A percentile compares a stretch with the other conserved stretches of the same genome.
Conservation (phyloP, 2,888 invertebrate genomes). For the Monochamus alternatus region DNA sequence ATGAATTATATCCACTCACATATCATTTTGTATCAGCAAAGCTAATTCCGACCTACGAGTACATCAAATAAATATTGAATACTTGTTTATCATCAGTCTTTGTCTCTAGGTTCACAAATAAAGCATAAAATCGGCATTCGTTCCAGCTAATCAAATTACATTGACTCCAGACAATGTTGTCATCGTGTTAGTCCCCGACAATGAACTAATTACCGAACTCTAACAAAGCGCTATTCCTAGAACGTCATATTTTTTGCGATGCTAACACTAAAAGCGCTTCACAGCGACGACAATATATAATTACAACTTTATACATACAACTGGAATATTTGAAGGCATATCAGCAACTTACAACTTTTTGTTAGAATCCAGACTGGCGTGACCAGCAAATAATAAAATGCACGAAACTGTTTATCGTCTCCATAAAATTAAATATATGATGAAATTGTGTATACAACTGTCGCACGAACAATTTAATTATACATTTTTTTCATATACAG, state of each 20-base stretch:
- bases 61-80: not conserved
- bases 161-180: not conserved
- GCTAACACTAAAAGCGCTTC: not conserved
- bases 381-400: not conserved
- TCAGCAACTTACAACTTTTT: not conserved
- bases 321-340: not conserved
- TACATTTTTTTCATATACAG: too few species aligned
- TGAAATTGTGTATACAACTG: too few species aligned
- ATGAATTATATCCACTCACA: too few species aligned
- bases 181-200: not conserved
- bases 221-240: not conserved
- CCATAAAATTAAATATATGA: not conserved
- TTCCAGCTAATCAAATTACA: not conserved
- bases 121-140: not conserved
- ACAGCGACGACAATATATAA: slow-evolving; percentile 2
- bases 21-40: too few species aligned
- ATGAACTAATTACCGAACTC: slow-evolving; percentile 1
- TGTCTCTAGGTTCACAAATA: not conserved
- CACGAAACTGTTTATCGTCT: not conserved
- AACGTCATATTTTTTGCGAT: not conserved
- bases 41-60: not conserved
- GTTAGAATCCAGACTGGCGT: not conserved
- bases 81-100: not conserved
- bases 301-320: not conserved
- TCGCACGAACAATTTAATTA: too few species aligned